Evolutionary conservation across 2,113 vertebrate species (phyloP), one percentile per base, ranked within the genome.

Genomic region (Catharus fuscescens): DNA sequence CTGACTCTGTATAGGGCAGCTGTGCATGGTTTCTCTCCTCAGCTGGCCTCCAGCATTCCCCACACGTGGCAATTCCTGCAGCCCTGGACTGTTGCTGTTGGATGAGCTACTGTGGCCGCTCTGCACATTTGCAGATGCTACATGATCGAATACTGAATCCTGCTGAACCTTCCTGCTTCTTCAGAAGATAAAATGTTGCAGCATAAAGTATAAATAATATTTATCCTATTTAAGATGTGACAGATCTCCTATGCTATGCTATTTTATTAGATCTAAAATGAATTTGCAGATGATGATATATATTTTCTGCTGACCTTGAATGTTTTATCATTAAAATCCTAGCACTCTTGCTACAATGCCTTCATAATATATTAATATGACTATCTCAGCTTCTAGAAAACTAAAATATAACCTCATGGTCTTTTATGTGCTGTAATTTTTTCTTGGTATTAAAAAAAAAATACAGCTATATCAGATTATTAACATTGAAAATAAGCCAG

Each of bases 161-260:
- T 74, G 24, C 62, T 80, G 45, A 40, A 36, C 26, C 52, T 74
- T 84, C 69, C 38, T 34, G 36, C 69, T 87, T 76, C 73, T 89
- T 73, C 47, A 32, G 45, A 92, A 77, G 34, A 86, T 29, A 45
- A 93, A 95, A 62, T 17, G 26, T 60, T 77, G 54, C 71, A 83
- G 88, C 38, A 62, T 73, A 29, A 86, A 92, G 76, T 62, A 88
- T 83, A 94, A 96, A 93, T 89, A 95, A 82, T 34, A 69, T 88
- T 90, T 85, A 57, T 94, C 42, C 59, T 94, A 28, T 91, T 80
- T 91, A 94, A 86, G 78, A 91, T 45, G 40, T 90, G 85, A 74
- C 71, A 73, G 34, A 83, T 80, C 31, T 72, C 60, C 72, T 50
- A 47, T 50, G 47, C 53, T 56, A 15, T 85, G 42, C 54, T 88